Evolutionary conservation across 2,888 invertebrate genomes (phyloP), one percentile per base, ranked within the genome.

Genomic region (Phytoseiulus persimilis): DNA sequence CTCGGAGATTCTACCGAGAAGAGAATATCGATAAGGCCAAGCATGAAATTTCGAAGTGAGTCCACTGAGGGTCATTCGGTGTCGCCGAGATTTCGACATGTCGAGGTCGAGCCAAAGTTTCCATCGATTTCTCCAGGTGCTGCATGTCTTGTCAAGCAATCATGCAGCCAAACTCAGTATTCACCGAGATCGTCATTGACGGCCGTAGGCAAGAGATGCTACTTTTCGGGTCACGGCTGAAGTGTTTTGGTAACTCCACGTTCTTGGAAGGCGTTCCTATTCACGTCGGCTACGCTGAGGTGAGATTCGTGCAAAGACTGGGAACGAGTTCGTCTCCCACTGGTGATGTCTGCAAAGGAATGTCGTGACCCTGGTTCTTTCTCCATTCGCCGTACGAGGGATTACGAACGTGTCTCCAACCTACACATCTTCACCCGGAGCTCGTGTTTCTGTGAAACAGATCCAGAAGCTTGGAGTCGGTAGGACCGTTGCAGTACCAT

Each of bases 11-110:
- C 18, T 23, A 23, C 14, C 1, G 11, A 87, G 0, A 32, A 5
- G 33, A 23, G 11, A 32, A 32, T 32, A 1, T 32, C 33, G 87
- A 32, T 0, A 33, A 33, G 18, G 87, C 87, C 9, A 87, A 87
- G 31, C 28, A n/a, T n/a, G n/a, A 45, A 33, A 87, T 87, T 31
- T 33, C 87, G 18, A 45, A 87, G 87, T 87, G 33, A 87, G 87
- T 33, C 23, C 65, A 65, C 65, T 1, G 5, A 23, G 18, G 18
- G 23, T 65, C 9, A 18, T 65, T 65, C 14, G 9, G 46, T 39
- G 39, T 39, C 39, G 39, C 39, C 39, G 9, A 39, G 9, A 6
- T 9, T 39, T 39, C 39, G 9, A 39, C 39, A 3, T 6, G 5
- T 39, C 9, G 39, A 39, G 9, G 5, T 9, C 3, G 39, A 39